Evolutionary conservation across 2,113 vertebrate species (phyloP), one percentile per base, ranked within the genome.

Genomic region (Chelonoidis abingdonii): DNA sequence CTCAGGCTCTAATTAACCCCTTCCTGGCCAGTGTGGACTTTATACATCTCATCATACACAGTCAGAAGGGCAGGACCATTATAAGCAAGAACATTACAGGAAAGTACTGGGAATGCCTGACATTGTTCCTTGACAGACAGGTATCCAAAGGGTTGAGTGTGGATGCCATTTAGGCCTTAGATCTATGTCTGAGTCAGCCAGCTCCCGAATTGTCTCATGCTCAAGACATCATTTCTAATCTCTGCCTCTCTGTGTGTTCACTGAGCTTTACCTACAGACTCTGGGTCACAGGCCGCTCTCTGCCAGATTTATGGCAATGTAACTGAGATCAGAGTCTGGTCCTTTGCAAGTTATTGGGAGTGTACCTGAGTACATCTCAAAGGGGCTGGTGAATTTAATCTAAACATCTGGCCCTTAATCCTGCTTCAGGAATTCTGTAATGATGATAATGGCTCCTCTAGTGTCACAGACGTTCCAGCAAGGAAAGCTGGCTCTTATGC

Each of bases 91-190:
- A 7, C 53, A 87, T 24, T n/a, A 29, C 41, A 11, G 35, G 22
- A 16, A 84, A 57, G 53, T 13, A 52, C n/a, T 3, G 25, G 5
- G 49, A 87, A 29, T 22, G 50, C 49, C 35, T 0, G 0, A 54
- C 54, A 50, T 59, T 76, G 9, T 47, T 10, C 29, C 47, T 4
- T 38, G 44, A 56, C 35, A 82, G 78, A 80, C 44, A 9, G 0
- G 0, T 50, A 53, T 35, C 19, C 5, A 1, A 35, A 1, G 31
- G 79, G 50, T 4, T 2, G 35, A 72, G 35, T 7, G 14, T n/a
- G 16, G 65, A 69, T 69, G 19, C n/a, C n/a, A 38, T 72, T 21
- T 72, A 72, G 65, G n/a, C 9, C 65, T 29, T 78, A 56, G 41
- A 56, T 90, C 29, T 65, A 49, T 38, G 27, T 52, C 53, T 41